Conservation (phyloP, 2,888 invertebrate species). For the Lasioglossum pauxillum region DNA sequence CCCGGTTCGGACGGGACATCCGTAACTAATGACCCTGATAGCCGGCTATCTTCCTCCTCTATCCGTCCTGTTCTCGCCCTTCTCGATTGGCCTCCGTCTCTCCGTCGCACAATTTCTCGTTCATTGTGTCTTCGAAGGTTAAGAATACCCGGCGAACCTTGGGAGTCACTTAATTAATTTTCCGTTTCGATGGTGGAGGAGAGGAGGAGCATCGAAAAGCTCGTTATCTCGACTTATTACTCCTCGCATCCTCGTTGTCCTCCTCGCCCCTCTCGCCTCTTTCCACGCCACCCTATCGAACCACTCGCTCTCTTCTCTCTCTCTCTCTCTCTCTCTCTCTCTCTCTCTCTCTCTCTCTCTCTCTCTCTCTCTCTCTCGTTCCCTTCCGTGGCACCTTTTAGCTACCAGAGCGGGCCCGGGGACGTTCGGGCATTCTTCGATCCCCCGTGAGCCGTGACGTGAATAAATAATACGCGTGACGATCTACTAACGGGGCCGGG, state of each 20-base stretch:
- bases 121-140: constrained; percentile 76
- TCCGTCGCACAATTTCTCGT: constrained; percentile 69
- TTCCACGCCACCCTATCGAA: constrained; percentile 37
- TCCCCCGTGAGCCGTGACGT: constrained; percentile 69
- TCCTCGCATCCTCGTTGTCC: constrained; percentile 69
- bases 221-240: constrained; percentile 78
- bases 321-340: neutral
- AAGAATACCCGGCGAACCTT: constrained; percentile 78
- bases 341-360: neutral
- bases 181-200: constrained; percentile 74
- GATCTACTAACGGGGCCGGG: constrained; percentile 56
- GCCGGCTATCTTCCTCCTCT: constrained; percentile 73
- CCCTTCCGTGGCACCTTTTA: constrained; percentile 63
- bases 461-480: constrained; percentile 75
- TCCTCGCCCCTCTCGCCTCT: constrained; percentile 29
- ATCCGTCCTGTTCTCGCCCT: constrained; percentile 42
- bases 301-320: neutral
- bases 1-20: constrained; percentile 82
- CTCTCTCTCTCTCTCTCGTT: constrained; percentile 13
- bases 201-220: constrained; percentile 75
- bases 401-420: constrained; percentile 57
- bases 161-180: constrained; percentile 81
- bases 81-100: constrained; percentile 42
- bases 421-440: constrained; percentile 71
- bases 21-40: constrained; percentile 84